A percentile compares a stretch with the other conserved stretches of the same genome.
Evolutionary conservation across 2,797 vertebrate species (phyloP).

Genomic region (Hozukius guyotensis): DNA sequence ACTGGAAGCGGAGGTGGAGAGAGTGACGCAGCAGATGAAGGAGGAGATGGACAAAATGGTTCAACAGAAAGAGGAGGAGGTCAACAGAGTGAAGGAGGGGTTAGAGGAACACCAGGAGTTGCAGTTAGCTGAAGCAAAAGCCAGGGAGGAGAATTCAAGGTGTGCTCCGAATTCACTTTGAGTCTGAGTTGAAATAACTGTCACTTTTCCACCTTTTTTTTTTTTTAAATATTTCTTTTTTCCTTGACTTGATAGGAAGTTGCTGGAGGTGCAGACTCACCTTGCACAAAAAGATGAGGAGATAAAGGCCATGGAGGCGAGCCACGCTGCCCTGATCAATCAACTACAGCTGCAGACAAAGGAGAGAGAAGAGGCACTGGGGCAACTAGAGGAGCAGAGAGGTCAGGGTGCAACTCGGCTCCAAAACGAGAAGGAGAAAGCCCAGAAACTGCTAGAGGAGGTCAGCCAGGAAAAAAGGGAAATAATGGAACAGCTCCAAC

Average conservation of each 20-base stretch:
- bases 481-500: constrained; percentile 61
- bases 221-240: neutral
- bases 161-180: constrained; percentile 54
- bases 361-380: constrained; percentile 73
- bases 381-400: constrained; percentile 73
- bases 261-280: constrained; percentile 84
- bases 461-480: constrained; percentile 69
- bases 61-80: constrained; percentile 77
- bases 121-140: constrained; percentile 72
- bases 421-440: constrained; percentile 55
- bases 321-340: constrained; percentile 66
- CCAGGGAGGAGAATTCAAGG: constrained; percentile 85
- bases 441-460: constrained; percentile 65
- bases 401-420: constrained; percentile 68
- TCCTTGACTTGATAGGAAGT: constrained; percentile 77
- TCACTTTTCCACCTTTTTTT: neutral
- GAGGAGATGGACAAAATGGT: constrained; percentile 75
- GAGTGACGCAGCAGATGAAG: constrained; percentile 71
- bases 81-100: constrained; percentile 69
- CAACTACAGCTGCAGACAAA: constrained; percentile 75
- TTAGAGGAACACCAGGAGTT: constrained; percentile 76
- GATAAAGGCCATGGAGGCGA: constrained; percentile 71
- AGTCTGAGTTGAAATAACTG: constrained; percentile 1
- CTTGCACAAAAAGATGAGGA: constrained; percentile 84
- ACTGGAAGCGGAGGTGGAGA: constrained; percentile 79